Conservation (phyloP, 2,797 vertebrate species). For the Garrulus glandarius region DNA sequence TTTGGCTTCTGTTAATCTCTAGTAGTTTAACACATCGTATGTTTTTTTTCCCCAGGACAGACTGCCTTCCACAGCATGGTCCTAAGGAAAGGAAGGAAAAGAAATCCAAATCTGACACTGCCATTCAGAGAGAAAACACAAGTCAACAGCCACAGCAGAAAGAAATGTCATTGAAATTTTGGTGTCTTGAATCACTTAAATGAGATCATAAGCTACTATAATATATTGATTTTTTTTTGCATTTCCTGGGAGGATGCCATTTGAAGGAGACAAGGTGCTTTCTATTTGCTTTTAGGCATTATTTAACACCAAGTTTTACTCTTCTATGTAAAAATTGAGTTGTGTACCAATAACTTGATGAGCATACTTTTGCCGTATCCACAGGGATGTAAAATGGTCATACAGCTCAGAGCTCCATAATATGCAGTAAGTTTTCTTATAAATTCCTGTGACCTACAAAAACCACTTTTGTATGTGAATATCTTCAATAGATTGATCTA, state of each 20-base stretch:
- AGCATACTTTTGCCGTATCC: background rate
- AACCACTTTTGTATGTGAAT: background rate
- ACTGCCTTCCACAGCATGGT: background rate
- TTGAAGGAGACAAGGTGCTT: conserved; percentile 38
- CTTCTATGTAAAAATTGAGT: background rate
- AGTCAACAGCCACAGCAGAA: background rate
- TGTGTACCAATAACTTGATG: background rate
- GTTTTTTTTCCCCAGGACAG: background rate
- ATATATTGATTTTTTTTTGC: conserved; percentile 25
- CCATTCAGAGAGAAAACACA: background rate
- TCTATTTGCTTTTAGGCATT: conserved; percentile 31
- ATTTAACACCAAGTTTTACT: conserved; percentile 34
- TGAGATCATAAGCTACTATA: conserved; percentile 38
- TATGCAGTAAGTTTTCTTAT: background rate
- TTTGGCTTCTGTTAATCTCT: background rate
- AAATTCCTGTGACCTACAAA: conserved; percentile 39
- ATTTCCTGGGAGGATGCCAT: conserved; percentile 29
- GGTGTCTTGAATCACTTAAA: conserved; percentile 33
- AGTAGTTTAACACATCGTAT: background rate
- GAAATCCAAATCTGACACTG: background rate
- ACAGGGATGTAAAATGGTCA: background rate
- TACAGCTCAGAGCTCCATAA: background rate
- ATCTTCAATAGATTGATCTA: conserved; percentile 13
- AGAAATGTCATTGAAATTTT: conserved; percentile 29
- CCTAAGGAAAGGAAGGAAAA: background rate